phyloP scores from a whole-genome alignment of 2,888 invertebrate species.

The Drosophila sordidapex region DNA sequence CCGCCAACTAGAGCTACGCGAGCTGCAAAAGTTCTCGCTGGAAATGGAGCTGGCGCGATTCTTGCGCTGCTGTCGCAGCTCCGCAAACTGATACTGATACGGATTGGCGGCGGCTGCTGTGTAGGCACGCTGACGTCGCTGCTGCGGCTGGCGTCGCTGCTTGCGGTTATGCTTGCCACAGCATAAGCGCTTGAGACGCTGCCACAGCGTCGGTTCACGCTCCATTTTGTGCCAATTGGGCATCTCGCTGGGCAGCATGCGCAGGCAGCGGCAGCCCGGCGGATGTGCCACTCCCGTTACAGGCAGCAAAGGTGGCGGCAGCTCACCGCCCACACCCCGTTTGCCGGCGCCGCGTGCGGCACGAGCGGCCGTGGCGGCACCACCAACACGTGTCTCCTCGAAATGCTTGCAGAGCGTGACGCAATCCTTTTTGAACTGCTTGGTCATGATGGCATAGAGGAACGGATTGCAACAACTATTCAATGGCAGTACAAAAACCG shows the following conservation, averaged over 20 bases:
- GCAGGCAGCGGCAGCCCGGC: conserved; percentile 86
- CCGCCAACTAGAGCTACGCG: conserved; percentile 94
- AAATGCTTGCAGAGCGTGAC: conserved; percentile 97
- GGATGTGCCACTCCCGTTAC: conserved; percentile 74
- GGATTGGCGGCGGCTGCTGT: conserved; percentile 87
- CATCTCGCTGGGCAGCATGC: conserved; percentile 84
- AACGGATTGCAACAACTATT: conserved; percentile 99
- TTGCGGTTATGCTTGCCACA: conserved; percentile 66
- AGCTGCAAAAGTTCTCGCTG: conserved; percentile 95
- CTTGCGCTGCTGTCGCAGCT: conserved; percentile 90
- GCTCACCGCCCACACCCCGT: conserved; percentile 87
- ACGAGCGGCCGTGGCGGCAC: conserved; percentile 47
- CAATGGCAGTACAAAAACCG: conserved; percentile 97
- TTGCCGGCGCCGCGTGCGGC: conserved; percentile 45
- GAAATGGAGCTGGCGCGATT: conserved; percentile 93
- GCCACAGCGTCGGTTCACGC: conserved; percentile 71
- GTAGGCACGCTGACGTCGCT: conserved; percentile 72
- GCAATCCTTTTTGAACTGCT: conserved; percentile 99
- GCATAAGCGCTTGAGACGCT: conserved; percentile 82
- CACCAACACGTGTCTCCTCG: conserved; percentile 93
- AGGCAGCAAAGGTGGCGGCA: conserved; percentile 87
- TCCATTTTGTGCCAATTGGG: conserved; percentile 83
- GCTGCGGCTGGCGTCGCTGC: conserved; percentile 66
- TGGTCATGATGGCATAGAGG: conserved; percentile 98
- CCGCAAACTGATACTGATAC: conserved; percentile 91